Percentiles rank a stretch among this genome's conserved stretches.
phyloP scores from a whole-genome alignment of 2,888 invertebrate genomes.

The Leptopilina syphax region DNA sequence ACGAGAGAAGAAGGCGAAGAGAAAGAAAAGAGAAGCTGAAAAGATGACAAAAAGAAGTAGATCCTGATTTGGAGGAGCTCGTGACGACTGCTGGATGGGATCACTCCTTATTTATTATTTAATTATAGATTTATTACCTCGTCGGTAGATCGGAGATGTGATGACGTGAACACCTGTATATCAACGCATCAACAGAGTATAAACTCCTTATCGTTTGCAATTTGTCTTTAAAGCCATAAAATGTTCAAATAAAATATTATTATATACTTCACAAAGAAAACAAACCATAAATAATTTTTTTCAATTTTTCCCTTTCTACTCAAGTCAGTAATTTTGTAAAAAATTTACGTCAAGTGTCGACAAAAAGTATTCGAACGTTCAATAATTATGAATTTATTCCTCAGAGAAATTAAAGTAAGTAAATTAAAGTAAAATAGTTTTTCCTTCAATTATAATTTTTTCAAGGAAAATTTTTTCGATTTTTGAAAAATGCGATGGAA shows the following conservation, averaged over 20 bases:
- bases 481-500: too few species aligned
- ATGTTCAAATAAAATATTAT: slow-evolving; percentile 4
- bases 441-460: too few species aligned
- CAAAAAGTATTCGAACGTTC: too few species aligned
- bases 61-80: slow-evolving; percentile 68
- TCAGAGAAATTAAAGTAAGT: too few species aligned
- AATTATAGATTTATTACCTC: slow-evolving; percentile 72
- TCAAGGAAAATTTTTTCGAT: too few species aligned
- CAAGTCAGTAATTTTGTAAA: too few species aligned
- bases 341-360: too few species aligned
- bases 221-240: slow-evolving; percentile 53
- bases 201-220: slow-evolving; percentile 50
- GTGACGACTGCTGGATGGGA: slow-evolving; percentile 52
- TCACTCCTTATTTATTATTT: slow-evolving; percentile 71
- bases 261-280: slow-evolving; percentile 22
- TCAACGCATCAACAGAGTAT: slow-evolving; percentile 14
- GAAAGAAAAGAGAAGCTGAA: slow-evolving; percentile 49
- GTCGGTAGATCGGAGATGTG: slow-evolving; percentile 42
- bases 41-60: slow-evolving; percentile 69
- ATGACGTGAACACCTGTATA: slow-evolving; percentile 45
- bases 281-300: too few species aligned
- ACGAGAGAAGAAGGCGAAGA: slow-evolving; percentile 53
- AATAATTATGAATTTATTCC: too few species aligned
- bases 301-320: too few species aligned
- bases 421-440: too few species aligned